Evolutionary conservation across 2,113 vertebrate genomes (phyloP).

Genomic region (Coracopsis vasa): DNA sequence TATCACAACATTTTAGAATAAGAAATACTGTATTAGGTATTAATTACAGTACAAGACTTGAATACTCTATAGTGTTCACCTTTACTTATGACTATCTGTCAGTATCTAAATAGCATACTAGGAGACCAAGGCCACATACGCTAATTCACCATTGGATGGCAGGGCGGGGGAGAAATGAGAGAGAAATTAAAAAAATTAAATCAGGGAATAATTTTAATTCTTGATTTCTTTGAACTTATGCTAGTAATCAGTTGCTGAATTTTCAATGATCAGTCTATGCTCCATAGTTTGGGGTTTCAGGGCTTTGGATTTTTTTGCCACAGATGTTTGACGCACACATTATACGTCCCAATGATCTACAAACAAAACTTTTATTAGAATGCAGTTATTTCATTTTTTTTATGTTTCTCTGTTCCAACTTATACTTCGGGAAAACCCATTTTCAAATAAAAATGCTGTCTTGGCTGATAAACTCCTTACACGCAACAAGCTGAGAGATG

Average conservation of each 20-base stretch:
- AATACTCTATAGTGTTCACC: not conserved
- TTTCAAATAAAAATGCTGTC: not conserved
- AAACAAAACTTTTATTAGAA: not conserved
- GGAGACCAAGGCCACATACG: not conserved
- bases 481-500: not conserved
- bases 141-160: not conserved
- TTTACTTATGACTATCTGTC: not conserved
- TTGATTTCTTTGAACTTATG: not conserved
- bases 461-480: not conserved
- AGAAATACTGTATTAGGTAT: not conserved
- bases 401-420: not conserved
- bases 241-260: not conserved
- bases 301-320: not conserved
- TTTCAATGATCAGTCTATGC: not conserved
- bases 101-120: not conserved
- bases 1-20: not conserved
- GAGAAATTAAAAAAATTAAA: not conserved
- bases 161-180: not conserved
- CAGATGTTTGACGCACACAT: not conserved
- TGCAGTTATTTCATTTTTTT: not conserved
- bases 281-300: fast-evolving
- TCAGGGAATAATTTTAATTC: not conserved
- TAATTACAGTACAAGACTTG: not conserved
- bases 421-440: not conserved
- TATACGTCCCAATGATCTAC: not conserved